These are phyloP conservation scores for Pristionchus arcanus DNA, from an alignment of 2,888 invertebrate genomes.

Conservation along the genomic window DNA sequence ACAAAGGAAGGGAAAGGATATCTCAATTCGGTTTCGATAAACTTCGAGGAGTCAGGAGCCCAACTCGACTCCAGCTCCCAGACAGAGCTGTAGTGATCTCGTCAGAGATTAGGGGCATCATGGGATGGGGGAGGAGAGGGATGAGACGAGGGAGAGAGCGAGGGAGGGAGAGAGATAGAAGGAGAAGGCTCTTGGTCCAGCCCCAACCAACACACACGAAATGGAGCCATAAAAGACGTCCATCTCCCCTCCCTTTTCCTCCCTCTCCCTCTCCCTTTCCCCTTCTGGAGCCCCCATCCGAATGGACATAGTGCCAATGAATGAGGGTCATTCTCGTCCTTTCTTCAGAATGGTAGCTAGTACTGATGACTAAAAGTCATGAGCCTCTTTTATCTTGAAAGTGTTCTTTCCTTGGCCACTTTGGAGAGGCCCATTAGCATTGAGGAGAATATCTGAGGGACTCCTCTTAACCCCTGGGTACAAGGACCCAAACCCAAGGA, in stretches of 20 bases:
- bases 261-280: neutral
- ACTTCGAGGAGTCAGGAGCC: neutral
- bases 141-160: neutral
- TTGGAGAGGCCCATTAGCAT: too few relatives aligned
- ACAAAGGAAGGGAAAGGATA: too few relatives aligned
- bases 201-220: neutral
- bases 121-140: neutral
- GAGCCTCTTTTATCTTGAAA: too few relatives aligned
- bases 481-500: too few relatives aligned
- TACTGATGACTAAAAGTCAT: too few relatives aligned
- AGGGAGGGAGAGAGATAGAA: neutral
- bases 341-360: too few relatives aligned
- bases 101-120: neutral
- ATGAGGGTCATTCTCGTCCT: too few relatives aligned
- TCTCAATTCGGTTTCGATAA: too few relatives aligned
- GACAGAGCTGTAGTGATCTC: neutral
- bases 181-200: slow-evolving; percentile 2
- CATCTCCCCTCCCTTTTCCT: neutral
- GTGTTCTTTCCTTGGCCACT: too few relatives aligned
- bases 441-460: too few relatives aligned
- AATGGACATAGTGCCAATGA: neutral
- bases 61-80: neutral
- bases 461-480: too few relatives aligned
- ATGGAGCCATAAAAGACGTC: slow-evolving; percentile 51
- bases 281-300: slow-evolving; percentile 10